A percentile compares a stretch with the other conserved stretches of the same genome.
Evolutionary conservation across 2,113 vertebrate genomes (phyloP).

Genomic region (Strigops habroptila): DNA sequence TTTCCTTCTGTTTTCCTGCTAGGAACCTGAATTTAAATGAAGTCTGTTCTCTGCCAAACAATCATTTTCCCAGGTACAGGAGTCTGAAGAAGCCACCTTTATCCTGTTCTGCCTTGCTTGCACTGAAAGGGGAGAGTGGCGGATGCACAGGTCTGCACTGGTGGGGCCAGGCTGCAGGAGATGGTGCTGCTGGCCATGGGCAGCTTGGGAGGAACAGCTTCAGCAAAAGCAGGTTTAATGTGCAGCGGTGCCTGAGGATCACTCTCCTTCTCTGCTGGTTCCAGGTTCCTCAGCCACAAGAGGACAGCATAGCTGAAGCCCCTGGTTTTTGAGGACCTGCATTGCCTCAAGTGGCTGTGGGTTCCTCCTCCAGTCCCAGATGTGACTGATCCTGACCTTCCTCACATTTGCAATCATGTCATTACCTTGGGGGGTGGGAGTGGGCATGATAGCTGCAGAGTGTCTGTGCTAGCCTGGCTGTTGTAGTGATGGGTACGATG

Average conservation of each 20-base stretch:
- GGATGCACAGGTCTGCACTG: accelerated
- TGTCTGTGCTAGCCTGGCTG: accelerated
- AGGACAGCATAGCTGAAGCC: constrained; percentile 53
- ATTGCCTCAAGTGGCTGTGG: constrained; percentile 67
- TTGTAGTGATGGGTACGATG: accelerated
- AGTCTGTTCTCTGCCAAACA: constrained; percentile 43
- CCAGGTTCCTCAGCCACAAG: constrained; percentile 70
- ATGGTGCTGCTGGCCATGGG: neutral
- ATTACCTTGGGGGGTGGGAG: neutral
- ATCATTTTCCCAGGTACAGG: constrained; percentile 42
- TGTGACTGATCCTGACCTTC: neutral
- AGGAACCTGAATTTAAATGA: constrained; percentile 72
- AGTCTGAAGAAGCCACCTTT: constrained; percentile 49
- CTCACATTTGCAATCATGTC: neutral
- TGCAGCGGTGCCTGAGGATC: accelerated
- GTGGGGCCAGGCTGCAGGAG: neutral
- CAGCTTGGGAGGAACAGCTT: neutral
- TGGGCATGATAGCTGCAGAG: neutral
- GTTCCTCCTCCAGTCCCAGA: neutral
- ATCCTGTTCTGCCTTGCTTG: too few species aligned
- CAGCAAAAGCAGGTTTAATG: accelerated
- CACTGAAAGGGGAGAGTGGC: accelerated
- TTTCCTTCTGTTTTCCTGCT: neutral
- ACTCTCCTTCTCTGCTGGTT: neutral
- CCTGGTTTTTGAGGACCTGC: constrained; percentile 58